A percentile compares a stretch with the other conserved stretches of the same genome.
Conservation (phyloP, 2,797 vertebrate species). For the Aeoliscus strigatus region DNA sequence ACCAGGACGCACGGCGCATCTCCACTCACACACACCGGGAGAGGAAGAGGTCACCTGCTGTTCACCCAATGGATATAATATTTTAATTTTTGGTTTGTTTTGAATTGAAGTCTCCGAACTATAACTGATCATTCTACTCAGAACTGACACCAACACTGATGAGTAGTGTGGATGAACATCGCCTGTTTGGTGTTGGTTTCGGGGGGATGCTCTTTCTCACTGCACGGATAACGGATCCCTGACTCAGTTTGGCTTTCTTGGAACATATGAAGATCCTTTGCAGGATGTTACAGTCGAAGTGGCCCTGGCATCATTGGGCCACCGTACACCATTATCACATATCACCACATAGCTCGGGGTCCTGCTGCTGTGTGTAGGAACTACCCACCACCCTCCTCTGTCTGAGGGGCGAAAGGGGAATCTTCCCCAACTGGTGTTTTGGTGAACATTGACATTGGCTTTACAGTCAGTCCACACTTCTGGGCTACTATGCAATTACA, state of each 20-base stretch:
- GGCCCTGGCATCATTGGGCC: constrained; percentile 80
- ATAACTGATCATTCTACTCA: constrained; percentile 3
- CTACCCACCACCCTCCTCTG: constrained; percentile 29
- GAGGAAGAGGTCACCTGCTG: constrained; percentile 37
- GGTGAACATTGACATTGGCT: constrained; percentile 77
- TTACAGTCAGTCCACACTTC: constrained; percentile 76
- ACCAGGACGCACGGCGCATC: constrained; percentile 63
- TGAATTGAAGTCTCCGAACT: too few species aligned
- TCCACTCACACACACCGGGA: constrained; percentile 21
- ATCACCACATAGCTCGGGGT: constrained; percentile 71
- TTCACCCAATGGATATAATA: constrained; percentile 47
- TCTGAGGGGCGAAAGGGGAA: constrained; percentile 47
- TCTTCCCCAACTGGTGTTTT: constrained; percentile 40
- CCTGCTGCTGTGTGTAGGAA: constrained; percentile 67
- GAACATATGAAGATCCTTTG: constrained; percentile 67
- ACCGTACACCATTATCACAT: constrained; percentile 61
- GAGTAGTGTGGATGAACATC: constrained; percentile 54
- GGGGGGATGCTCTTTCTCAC: constrained; percentile 50
- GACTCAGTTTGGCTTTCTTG: constrained; percentile 56
- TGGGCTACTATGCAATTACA: constrained; percentile 99
- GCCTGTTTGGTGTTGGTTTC: constrained; percentile 28
- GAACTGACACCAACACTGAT: constrained; percentile 21
- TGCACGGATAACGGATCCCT: constrained; percentile 50
- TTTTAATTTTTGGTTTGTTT: constrained; percentile 15
- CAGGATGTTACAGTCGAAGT: constrained; percentile 78